These are phyloP conservation scores for Paedocypris micromegethes DNA, from an alignment of 2,797 vertebrate genomes.

Conservation along the genomic window DNA sequence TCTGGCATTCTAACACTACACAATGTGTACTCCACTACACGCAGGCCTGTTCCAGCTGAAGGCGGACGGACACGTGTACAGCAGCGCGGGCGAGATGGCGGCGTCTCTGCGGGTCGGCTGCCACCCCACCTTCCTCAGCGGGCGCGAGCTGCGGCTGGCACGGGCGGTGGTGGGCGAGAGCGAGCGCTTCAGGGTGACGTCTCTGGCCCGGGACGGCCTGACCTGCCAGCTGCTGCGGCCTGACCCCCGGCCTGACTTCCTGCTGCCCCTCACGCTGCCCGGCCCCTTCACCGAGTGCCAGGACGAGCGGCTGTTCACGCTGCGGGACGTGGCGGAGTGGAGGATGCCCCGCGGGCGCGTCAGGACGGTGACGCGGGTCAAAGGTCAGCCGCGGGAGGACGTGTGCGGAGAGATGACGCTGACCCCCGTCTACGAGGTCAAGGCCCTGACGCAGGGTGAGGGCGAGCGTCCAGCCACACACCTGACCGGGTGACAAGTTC, in stretches of 20 bases:
- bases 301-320: slow-evolving; percentile 75
- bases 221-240: slow-evolving; percentile 62
- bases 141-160: slow-evolving; percentile 55
- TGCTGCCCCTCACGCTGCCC: slow-evolving; percentile 64
- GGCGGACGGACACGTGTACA: slow-evolving; percentile 70
- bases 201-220: slow-evolving; percentile 58
- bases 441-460: slow-evolving; percentile 78
- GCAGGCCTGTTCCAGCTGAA: slow-evolving; percentile 76
- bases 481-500: too few species aligned
- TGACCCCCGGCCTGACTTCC: slow-evolving; percentile 57
- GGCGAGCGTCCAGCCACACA: slow-evolving; percentile 30
- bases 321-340: slow-evolving; percentile 76
- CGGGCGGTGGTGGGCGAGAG: slow-evolving; percentile 56
- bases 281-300: slow-evolving; percentile 76
- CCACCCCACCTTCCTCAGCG: slow-evolving; percentile 66
- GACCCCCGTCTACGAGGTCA: slow-evolving; percentile 74
- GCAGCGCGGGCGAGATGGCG: slow-evolving; percentile 67
- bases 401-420: slow-evolving; percentile 66
- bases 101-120: slow-evolving; percentile 63
- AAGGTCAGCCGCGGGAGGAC: slow-evolving; percentile 57
- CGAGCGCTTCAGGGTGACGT: slow-evolving; percentile 67
- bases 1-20: too few species aligned
- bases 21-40: neutral
- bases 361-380: slow-evolving; percentile 64
- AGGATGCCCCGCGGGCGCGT: slow-evolving; percentile 73